These are phyloP conservation scores for Apamea monoglypha DNA, from an alignment of 2,888 invertebrate species.

Conservation along the genomic window DNA sequence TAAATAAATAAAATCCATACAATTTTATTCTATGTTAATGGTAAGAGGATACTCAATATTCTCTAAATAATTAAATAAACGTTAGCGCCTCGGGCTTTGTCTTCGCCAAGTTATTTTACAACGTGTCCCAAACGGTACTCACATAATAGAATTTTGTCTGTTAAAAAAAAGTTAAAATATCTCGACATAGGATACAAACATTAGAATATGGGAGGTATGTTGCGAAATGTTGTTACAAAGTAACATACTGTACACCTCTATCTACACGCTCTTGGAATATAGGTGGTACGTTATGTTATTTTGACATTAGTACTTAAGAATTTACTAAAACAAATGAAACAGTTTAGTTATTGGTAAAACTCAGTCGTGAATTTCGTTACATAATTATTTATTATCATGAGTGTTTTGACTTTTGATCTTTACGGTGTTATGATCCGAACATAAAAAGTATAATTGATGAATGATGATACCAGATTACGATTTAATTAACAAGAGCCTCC, in stretches of 20 bases:
- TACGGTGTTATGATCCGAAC: constrained; percentile 5
- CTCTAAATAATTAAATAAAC: constrained; percentile 50
- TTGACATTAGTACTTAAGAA: too few species aligned
- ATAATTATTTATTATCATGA: too few species aligned
- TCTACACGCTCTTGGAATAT: background rate
- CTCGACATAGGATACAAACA: constrained; percentile 4
- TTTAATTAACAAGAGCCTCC: background rate
- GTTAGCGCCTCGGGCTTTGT: constrained; percentile 30
- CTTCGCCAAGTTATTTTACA: constrained; percentile 34
- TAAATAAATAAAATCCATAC: constrained; percentile 38
- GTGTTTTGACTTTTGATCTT: too few species aligned
- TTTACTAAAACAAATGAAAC: too few species aligned
- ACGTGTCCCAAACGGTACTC: constrained; percentile 17
- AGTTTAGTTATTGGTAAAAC: too few species aligned
- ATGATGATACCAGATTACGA: background rate
- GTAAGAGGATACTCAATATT: constrained; percentile 3
- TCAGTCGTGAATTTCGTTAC: too few species aligned
- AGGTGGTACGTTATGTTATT: too few species aligned
- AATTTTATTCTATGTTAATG: constrained; percentile 12
- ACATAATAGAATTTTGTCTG: background rate
- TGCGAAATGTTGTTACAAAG: background rate
- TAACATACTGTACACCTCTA: background rate
- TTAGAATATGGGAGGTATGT: constrained; percentile 5
- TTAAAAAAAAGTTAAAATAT: background rate
- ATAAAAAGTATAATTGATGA: constrained; percentile 1